Percentiles rank a stretch among this genome's conserved stretches.
Evolutionary conservation across 2,797 vertebrate genomes (phyloP).

Genomic region (Poecilia gillii): DNA sequence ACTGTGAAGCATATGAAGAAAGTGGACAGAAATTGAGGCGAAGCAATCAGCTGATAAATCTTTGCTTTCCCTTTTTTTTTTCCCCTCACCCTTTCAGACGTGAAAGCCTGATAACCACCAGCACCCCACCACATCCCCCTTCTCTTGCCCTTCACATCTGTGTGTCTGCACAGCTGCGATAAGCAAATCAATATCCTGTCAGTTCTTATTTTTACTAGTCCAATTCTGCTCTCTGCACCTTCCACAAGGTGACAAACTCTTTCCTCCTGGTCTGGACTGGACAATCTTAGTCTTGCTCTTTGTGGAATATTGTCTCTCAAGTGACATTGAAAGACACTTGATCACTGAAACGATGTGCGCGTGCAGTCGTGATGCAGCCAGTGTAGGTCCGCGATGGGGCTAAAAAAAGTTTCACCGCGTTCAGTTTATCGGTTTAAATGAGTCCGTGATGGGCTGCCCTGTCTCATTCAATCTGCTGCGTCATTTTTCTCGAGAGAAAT

Average conservation of each 20-base stretch:
- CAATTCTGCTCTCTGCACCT: conserved; percentile 83
- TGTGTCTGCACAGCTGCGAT: conserved; percentile 85
- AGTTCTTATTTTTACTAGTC: conserved; percentile 87
- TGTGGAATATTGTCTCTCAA: conserved; percentile 74
- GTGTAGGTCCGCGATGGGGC: conserved; percentile 14
- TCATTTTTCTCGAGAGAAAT: conserved; percentile 38
- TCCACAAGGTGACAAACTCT: conserved; percentile 84
- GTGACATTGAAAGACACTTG: conserved; percentile 56
- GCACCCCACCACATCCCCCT: conserved; percentile 62
- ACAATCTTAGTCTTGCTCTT: conserved; percentile 70
- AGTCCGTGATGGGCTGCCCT: conserved; percentile 19
- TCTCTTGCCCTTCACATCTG: conserved; percentile 82
- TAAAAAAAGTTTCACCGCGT: conserved; percentile 26
- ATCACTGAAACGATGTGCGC: conserved; percentile 52
- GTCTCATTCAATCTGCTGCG: conserved; percentile 24
- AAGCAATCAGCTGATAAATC: conserved; percentile 84
- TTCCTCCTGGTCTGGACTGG: conserved; percentile 73
- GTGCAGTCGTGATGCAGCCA: conserved; percentile 36
- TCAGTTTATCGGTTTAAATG: conserved; percentile 45
- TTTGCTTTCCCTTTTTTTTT: conserved; percentile 64
- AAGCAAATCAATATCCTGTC: conserved; percentile 90
- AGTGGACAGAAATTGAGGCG: conserved; percentile 80
- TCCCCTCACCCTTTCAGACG: conserved; percentile 78
- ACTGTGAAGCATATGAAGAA: conserved; percentile 76
- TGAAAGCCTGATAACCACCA: conserved; percentile 83